Evolutionary conservation across 2,797 vertebrate genomes (phyloP), one percentile per base, ranked within the genome.

Genomic region (Crenuchus spilurus): DNA sequence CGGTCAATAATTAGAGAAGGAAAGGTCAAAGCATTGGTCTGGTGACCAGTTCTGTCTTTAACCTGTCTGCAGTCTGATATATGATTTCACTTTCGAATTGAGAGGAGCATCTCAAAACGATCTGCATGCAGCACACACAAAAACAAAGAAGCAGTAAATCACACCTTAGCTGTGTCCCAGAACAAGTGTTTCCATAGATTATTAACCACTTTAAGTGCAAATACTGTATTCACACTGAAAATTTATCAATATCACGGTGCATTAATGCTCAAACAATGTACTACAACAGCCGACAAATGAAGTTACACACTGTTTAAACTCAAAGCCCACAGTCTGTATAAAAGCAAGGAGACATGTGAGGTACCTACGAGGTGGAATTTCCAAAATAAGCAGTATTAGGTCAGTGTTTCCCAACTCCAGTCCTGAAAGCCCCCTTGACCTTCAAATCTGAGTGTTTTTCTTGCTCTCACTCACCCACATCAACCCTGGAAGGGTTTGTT

Each of bases 51-150:
- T 24, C 37, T 24, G 20, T 8, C 28, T 51, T 39, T 30, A 62
- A 51, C 6, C 24, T 20, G 31, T 62, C 44, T 2, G 10, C 20
- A 35, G 28, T 33, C n/a, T 55, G 49, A 55, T 52, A 31, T 35
- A 42, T 6, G 5, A 11, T 72, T 42, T 41, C 46, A 39, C 16
- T 30, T 18, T 31, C 10, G 30, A 62, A 41, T 41, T 31, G 48
- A 46, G 2, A 26, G 9, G 31, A 49, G 31, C 31, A 14, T 26
- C 30, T 61, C 49, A 33, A 26, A 33, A 20, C 26, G 60, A 22
- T 62, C 54, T 64, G 31, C 52, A 62, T 13, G 37, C 49, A 55
- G 37, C 35, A 54, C 46, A 63, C 49, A 26, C 35, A 72, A 2
- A 10, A 16, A 42, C 8, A 31, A 4, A 55, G 16, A n/a, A 4